Evolutionary conservation across 2,888 invertebrate genomes (phyloP).

Genomic region (Blera fallax): DNA sequence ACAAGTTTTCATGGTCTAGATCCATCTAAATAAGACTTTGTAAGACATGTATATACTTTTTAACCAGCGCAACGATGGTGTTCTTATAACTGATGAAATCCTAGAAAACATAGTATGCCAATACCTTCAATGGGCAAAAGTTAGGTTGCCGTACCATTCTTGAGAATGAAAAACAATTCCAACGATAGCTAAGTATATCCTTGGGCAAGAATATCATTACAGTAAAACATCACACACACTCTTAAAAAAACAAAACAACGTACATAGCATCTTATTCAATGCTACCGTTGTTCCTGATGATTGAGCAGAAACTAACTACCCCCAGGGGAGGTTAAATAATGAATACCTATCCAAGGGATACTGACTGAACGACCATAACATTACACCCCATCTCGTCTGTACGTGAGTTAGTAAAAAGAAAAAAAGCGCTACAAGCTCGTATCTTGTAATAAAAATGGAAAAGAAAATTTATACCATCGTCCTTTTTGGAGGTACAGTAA

Average conservation of each 20-base stretch:
- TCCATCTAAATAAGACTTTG: no score
- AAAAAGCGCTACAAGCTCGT: not conserved
- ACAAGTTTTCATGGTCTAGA: no score
- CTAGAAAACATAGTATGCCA: no score
- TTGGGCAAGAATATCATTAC: conserved; percentile 45
- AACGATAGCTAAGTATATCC: conserved; percentile 6
- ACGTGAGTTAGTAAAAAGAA: not conserved
- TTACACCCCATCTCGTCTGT: not conserved
- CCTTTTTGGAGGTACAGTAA: not conserved
- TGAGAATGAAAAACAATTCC: not conserved
- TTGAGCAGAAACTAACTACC: conserved; percentile 65
- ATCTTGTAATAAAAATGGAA: conserved; percentile 20
- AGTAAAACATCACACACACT: not conserved
- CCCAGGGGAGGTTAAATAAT: conserved; percentile 23
- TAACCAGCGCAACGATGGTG: no score
- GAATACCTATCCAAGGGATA: conserved; percentile 15
- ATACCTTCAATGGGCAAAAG: no score
- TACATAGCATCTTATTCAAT: conserved; percentile 6
- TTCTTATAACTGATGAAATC: no score
- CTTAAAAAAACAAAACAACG: not conserved
- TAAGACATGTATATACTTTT: no score
- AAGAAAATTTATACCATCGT: conserved; percentile 12
- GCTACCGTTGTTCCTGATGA: conserved; percentile 42
- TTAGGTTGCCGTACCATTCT: not conserved
- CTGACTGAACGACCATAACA: conserved; percentile 14